phyloP scores from a whole-genome alignment of 2,888 invertebrate genomes.

The Heliconius charithonia region DNA sequence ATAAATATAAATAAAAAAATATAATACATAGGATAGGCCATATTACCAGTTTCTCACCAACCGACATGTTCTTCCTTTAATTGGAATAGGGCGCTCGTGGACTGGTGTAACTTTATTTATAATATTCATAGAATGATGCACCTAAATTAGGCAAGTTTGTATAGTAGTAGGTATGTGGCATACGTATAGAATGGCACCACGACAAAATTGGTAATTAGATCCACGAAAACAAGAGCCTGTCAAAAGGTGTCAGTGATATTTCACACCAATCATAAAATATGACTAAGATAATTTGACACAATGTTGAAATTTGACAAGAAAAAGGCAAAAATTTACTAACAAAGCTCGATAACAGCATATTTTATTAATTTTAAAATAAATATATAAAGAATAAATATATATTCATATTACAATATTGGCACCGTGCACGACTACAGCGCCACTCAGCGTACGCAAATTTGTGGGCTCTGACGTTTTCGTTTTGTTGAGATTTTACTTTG shows the following conservation, averaged over 20 bases:
- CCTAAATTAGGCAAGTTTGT: neutral
- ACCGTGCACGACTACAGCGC: too few species aligned
- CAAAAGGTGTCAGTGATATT: neutral
- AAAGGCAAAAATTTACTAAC: neutral
- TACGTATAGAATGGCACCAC: neutral
- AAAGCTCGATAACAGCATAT: neutral
- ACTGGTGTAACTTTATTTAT: too few species aligned
- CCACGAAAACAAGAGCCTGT: neutral
- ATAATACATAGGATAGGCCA: too few species aligned
- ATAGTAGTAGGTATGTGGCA: neutral
- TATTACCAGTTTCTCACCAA: too few species aligned
- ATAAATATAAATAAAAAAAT: too few species aligned
- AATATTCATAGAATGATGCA: neutral
- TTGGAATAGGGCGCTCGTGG: neutral
- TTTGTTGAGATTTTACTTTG: too few species aligned
- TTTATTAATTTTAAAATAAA: neutral
- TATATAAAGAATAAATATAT: too few species aligned
- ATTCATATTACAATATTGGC: too few species aligned
- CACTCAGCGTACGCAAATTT: too few species aligned
- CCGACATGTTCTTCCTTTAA: neutral
- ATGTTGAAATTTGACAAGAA: constrained; percentile 17
- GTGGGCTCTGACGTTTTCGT: too few species aligned
- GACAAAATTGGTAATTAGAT: neutral
- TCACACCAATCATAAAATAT: constrained; percentile 17
- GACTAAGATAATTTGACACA: constrained; percentile 10